Evolutionary conservation across 2,888 invertebrate genomes (phyloP).

Genomic region (Palloptera scutellata): DNA sequence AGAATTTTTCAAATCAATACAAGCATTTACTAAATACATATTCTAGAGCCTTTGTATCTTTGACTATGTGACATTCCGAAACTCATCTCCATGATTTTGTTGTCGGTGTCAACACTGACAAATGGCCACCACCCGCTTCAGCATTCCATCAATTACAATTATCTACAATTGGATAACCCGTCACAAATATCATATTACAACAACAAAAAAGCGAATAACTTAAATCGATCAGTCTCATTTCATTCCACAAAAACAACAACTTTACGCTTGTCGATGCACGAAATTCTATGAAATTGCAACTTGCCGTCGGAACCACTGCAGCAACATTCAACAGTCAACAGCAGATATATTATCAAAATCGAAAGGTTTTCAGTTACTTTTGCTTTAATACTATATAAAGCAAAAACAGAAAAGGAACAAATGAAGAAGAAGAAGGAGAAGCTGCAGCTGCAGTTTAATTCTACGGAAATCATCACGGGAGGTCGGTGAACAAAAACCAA

Average conservation of each 20-base stretch:
- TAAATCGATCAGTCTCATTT: too few species aligned
- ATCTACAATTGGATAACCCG: too few species aligned
- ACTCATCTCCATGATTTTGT: too few species aligned
- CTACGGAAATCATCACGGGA: conserved; percentile 59
- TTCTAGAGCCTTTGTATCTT: too few species aligned
- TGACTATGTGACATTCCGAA: too few species aligned
- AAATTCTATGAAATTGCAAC: background rate
- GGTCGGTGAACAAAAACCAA: conserved; percentile 35
- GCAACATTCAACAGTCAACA: background rate
- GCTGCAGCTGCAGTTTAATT: conserved; percentile 51
- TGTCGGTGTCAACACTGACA: too few species aligned
- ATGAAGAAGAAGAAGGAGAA: conserved; percentile 28
- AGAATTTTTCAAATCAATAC: background rate
- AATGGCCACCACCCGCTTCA: too few species aligned
- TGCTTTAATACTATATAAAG: background rate
- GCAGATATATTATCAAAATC: background rate
- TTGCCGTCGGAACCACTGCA: conserved; percentile 3
- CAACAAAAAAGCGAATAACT: too few species aligned
- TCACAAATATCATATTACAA: too few species aligned
- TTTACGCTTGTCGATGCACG: background rate
- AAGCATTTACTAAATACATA: too few species aligned
- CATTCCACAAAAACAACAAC: too few species aligned
- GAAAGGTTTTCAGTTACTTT: conserved; percentile 10
- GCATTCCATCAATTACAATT: too few species aligned
- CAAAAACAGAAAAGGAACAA: conserved; percentile 32